Evolutionary conservation across 2,113 vertebrate species (phyloP).

Genomic region (Setophaga coronata): DNA sequence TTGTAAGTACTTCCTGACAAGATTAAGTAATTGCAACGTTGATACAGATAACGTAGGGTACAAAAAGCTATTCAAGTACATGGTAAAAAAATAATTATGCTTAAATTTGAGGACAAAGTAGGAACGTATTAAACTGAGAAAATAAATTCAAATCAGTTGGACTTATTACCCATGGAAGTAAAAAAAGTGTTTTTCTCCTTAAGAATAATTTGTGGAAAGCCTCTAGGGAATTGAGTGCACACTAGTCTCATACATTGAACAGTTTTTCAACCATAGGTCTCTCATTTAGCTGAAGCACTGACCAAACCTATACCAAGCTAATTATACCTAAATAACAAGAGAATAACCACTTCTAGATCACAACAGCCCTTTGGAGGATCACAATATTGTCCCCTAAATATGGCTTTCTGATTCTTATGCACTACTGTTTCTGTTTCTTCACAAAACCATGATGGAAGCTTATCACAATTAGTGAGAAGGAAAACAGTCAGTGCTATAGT

Average conservation of each 20-base stretch:
- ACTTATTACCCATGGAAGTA: neutral
- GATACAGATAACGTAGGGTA: neutral
- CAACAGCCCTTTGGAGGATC: neutral
- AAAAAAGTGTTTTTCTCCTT: neutral
- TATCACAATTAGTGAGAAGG: neutral
- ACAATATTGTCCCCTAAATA: neutral
- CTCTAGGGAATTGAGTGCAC: neutral
- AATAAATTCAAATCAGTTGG: neutral
- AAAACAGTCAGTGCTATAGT: neutral
- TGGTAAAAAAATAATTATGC: neutral
- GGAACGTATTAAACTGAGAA: neutral
- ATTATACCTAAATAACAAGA: neutral
- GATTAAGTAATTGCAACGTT: slow-evolving; percentile 40
- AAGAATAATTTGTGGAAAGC: neutral
- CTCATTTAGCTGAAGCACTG: neutral
- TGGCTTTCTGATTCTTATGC: neutral
- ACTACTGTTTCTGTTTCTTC: neutral
- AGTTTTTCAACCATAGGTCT: neutral
- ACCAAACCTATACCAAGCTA: neutral
- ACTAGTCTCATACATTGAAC: neutral
- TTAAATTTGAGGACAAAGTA: neutral
- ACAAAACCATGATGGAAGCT: neutral
- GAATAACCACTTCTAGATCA: neutral
- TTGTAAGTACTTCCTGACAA: slow-evolving; percentile 26
- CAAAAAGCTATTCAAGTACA: neutral